Conservation (phyloP, 2,888 invertebrate genomes). For the Melanchra persicariae region DNA sequence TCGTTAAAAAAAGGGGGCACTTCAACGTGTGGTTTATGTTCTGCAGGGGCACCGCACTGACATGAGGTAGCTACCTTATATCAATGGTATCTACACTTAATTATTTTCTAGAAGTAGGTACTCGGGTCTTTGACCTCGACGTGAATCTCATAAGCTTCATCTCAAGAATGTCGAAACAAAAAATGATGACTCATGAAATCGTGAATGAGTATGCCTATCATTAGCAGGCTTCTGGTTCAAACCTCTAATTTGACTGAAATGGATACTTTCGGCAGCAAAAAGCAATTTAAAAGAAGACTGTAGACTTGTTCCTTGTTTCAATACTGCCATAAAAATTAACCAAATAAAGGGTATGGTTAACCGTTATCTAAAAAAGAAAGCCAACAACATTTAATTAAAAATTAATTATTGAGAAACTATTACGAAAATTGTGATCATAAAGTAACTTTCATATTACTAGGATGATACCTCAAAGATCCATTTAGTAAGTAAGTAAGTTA, state of each 20-base stretch:
- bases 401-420: too few species aligned
- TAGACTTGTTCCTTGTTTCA: constrained; percentile 2
- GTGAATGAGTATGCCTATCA: constrained; percentile 49
- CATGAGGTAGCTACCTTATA: too few species aligned
- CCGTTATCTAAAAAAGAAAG: neutral
- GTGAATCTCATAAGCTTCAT: constrained; percentile 48
- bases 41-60: too few species aligned
- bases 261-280: constrained; percentile 28
- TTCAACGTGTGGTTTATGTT: too few species aligned
- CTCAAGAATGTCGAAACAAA: constrained; percentile 51
- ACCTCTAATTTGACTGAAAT: constrained; percentile 49
- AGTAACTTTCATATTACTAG: too few species aligned
- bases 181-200: constrained; percentile 47
- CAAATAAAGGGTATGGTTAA: neutral
- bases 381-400: too few species aligned
- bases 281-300: neutral
- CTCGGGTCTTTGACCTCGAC: constrained; percentile 52
- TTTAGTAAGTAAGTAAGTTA: too few species aligned
- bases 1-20: too few species aligned
- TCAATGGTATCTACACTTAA: constrained; percentile 14
- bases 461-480: too few species aligned
- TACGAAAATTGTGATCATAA: too few species aligned
- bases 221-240: constrained; percentile 49
- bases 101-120: neutral
- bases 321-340: neutral